Evolutionary conservation across 2,113 vertebrate species (phyloP).

Genomic region (Agapornis roseicollis): DNA sequence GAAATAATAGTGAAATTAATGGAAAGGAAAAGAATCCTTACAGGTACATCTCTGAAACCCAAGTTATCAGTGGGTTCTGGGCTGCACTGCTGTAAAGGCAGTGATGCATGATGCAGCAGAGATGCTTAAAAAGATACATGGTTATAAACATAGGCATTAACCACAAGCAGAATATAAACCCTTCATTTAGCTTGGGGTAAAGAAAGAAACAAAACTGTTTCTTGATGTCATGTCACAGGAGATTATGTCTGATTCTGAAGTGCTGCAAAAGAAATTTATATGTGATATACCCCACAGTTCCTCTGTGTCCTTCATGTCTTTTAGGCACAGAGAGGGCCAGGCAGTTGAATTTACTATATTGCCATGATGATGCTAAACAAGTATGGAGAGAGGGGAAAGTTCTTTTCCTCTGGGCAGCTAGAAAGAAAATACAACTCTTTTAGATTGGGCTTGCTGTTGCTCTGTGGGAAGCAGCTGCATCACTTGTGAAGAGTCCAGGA

Average conservation of each 20-base stretch:
- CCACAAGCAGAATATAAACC: conserved; percentile 48
- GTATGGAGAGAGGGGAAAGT: conserved; percentile 16
- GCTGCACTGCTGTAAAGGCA: not conserved
- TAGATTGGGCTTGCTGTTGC: not conserved
- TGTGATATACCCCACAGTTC: conserved; percentile 55
- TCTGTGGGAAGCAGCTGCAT: not conserved
- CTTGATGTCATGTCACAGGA: conserved; percentile 54
- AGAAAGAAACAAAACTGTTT: conserved; percentile 51
- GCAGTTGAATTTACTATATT: not conserved
- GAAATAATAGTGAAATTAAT: not conserved
- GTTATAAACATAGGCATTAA: not conserved
- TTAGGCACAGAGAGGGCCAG: conserved; percentile 44
- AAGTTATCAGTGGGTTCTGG: not conserved
- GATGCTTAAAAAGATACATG: not conserved
- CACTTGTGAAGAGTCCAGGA: not conserved
- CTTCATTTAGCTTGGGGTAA: conserved; percentile 43
- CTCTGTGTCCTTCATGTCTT: conserved; percentile 45
- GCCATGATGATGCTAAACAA: conserved; percentile 53
- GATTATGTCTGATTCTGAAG: conserved; percentile 16
- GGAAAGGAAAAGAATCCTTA: not conserved
- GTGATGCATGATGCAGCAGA: not conserved
- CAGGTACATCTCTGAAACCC: not conserved
- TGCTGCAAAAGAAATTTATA: conserved; percentile 47
- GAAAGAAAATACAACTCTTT: conserved; percentile 1
- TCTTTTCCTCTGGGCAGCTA: conserved; percentile 42